phyloP scores from a whole-genome alignment of 2,888 invertebrate genomes.

The Campoplex nolae region DNA sequence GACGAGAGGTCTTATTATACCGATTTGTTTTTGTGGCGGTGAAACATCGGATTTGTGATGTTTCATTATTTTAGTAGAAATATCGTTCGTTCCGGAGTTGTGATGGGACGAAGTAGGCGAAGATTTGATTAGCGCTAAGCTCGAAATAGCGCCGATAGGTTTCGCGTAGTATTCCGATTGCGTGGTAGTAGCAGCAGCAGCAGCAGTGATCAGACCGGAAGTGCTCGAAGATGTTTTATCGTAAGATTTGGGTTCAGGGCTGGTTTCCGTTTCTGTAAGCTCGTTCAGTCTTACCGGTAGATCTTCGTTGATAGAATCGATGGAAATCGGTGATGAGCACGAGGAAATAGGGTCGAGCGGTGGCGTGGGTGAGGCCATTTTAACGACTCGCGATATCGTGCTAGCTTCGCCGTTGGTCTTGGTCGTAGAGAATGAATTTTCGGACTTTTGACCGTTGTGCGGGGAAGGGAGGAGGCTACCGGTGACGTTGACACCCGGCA shows the following conservation, averaged over 20 bases:
- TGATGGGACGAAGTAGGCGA: conserved; percentile 71
- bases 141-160: conserved; percentile 79
- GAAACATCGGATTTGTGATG: conserved; percentile 76
- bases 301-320: conserved; percentile 54
- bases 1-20: conserved; percentile 85
- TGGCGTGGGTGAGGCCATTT: conserved; percentile 31
- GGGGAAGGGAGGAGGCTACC: conserved; percentile 43
- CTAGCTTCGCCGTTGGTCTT: conserved; percentile 22
- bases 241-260: conserved; percentile 16
- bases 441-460: conserved; percentile 73
- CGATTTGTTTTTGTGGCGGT: conserved; percentile 85
- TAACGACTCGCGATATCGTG: conserved; percentile 24
- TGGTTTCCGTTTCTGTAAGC: conserved; percentile 67
- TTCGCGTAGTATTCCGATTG: conserved; percentile 67
- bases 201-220: background rate
- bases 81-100: conserved; percentile 75
- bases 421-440: conserved; percentile 48
- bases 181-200: background rate
- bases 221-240: conserved; percentile 37
- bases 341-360: background rate
- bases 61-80: conserved; percentile 74
- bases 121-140: conserved; percentile 78
- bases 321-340: conserved; percentile 32
- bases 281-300: conserved; percentile 69
- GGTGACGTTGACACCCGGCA: conserved; percentile 76